Evolutionary conservation across 2,888 invertebrate genomes (phyloP), one percentile per base, ranked within the genome.

Genomic region (Stramonita haemastoma): DNA sequence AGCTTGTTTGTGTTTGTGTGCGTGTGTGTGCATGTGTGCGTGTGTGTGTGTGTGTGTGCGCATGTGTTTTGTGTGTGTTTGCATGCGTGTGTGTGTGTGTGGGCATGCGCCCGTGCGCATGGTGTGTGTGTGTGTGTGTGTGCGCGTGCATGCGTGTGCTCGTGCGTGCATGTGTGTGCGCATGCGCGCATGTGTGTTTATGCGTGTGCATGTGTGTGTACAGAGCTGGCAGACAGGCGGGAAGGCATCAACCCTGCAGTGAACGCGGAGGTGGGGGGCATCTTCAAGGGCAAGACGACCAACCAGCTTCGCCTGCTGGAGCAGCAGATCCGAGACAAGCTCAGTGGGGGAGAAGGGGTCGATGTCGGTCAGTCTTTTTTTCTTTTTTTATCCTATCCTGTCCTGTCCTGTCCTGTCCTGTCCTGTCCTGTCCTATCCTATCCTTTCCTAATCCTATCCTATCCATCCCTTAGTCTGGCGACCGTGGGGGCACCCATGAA

Each of bases 201-300:
- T 83, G 46, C 36, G 83, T 46, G 36, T 46, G 15, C 1, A n/a
- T 81, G 81, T 32, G 34, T 73, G 73, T 79, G 79, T 46, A 6
- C 85, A 89, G 89, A 93, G 90, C 94, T 94, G 87, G 94, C 95
- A 87, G 96, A 96, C 87, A 96, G 97, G 87, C 96, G 97, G 91
- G 98, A 98, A 96, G 97, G 97, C 87, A 99, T 99, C 92, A 98
- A 99, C 96, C 97, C 98, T 93, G 97, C 98, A 34, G 99, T 99
- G 0, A 98, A 98, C 5, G 97, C 97, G 84, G 99, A 99, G 96
- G 98, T 99, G 29, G 97, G 98, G 0, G 97, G 97, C 1, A 98
- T 99, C 56, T 99, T 99, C 96, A 98, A 98, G 95, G 98, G 99
- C 86, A 99, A 99, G 97, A 98, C 98, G 0, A 98, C 98, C 1